A percentile compares a stretch with the other conserved stretches of the same genome.
These are phyloP conservation scores for Phalera bucephala DNA, from an alignment of 2,888 invertebrate species.

Conservation along the genomic window DNA sequence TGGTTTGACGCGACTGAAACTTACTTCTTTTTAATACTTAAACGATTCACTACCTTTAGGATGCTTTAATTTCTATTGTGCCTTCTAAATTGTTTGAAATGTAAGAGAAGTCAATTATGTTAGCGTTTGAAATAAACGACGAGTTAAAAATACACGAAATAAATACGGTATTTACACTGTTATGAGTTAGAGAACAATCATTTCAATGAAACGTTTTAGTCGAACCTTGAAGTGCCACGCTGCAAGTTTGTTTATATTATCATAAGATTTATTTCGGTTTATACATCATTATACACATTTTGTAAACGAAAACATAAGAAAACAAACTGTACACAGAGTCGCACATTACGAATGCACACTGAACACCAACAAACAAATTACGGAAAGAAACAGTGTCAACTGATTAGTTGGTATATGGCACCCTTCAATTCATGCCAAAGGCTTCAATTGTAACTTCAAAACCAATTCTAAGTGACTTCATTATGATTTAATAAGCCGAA, in stretches of 20 bases:
- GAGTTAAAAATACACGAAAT: constrained; percentile 26
- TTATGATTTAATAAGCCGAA: constrained; percentile 21
- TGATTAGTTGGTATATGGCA: constrained; percentile 59
- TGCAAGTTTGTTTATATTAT: constrained; percentile 31
- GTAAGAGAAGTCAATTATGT: constrained; percentile 25
- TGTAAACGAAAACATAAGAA: constrained; percentile 11
- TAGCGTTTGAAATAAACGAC: constrained; percentile 32
- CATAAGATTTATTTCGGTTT: too few species aligned
- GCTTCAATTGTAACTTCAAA: constrained; percentile 37
- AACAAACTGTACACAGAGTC: constrained; percentile 48
- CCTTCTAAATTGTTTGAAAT: not conserved
- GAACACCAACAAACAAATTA: constrained; percentile 76
- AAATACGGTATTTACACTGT: constrained; percentile 48
- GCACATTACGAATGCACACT: constrained; percentile 67
- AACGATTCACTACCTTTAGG: too few species aligned
- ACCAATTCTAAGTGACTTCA: constrained; percentile 61
- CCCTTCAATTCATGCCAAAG: constrained; percentile 64
- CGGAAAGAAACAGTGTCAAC: constrained; percentile 54
- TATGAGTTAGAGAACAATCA: constrained; percentile 49
- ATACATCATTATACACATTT: too few species aligned
- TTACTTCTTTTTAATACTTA: too few species aligned
- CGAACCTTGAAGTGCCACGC: constrained; percentile 25
- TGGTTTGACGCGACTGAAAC: too few species aligned
- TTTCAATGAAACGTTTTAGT: constrained; percentile 38
- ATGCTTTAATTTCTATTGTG: not conserved